phyloP scores from a whole-genome alignment of 2,888 invertebrate genomes.

The Andrena marginata region DNA sequence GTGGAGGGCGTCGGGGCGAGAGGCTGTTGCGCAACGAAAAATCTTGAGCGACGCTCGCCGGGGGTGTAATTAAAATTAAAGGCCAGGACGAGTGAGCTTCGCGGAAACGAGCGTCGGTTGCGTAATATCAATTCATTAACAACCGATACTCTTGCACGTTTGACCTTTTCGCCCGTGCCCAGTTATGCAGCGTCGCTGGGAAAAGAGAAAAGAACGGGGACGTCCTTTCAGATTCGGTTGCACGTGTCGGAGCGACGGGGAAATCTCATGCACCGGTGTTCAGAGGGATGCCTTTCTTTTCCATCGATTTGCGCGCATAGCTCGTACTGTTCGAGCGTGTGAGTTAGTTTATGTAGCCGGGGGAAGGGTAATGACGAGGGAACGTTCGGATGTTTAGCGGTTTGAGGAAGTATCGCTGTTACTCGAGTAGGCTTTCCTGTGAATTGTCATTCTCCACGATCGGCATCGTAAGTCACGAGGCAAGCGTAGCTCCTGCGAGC shows the following conservation, averaged over 20 bases:
- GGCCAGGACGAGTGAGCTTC: neutral
- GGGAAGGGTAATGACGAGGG: too few relatives aligned
- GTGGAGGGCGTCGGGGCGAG: constrained; percentile 4
- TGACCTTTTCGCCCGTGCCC: constrained; percentile 27
- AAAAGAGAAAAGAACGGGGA: neutral
- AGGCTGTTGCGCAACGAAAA: constrained; percentile 12
- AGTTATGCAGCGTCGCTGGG: neutral
- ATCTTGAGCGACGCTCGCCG: constrained; percentile 9
- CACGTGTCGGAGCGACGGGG: neutral
- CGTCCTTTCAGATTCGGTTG: neutral
- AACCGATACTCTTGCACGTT: constrained; percentile 28
- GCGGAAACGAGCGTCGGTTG: neutral
- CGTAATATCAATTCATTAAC: constrained; percentile 40
- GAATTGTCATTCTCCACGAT: neutral
- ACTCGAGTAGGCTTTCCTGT: too few relatives aligned
- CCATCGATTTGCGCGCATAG: neutral
- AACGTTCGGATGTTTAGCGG: too few relatives aligned
- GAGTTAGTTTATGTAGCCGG: too few relatives aligned
- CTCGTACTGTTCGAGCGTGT: too few relatives aligned
- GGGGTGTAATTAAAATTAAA: constrained; percentile 43
- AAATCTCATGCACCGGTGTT: neutral
- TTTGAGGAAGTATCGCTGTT: too few relatives aligned
- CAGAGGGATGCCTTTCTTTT: neutral
- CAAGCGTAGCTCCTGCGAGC: constrained; percentile 16
- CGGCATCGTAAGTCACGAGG: constrained; percentile 2